Evolutionary conservation across 2,797 vertebrate species (phyloP).

Genomic region (Coccyzus lansbergi): DNA sequence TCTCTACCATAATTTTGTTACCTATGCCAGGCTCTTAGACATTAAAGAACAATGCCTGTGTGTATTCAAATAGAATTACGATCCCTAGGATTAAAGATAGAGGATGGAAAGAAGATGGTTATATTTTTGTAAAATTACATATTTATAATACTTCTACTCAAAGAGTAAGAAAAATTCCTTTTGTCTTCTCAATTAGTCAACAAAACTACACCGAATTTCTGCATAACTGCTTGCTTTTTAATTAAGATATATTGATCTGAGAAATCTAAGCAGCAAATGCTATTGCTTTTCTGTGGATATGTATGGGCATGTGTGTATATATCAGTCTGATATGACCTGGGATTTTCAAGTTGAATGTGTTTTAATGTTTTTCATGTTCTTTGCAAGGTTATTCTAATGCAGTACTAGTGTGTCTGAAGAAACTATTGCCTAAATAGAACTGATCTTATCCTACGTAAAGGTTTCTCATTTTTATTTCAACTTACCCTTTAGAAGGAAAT

Average conservation of each 20-base stretch:
- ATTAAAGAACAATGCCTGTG: neutral
- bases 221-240: neutral
- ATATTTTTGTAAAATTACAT: neutral
- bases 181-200: constrained; percentile 3
- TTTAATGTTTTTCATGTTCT: neutral
- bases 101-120: neutral
- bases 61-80: constrained; percentile 2
- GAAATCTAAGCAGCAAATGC: neutral
- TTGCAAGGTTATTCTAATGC: neutral
- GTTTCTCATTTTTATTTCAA: neutral
- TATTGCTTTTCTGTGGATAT: neutral
- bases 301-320: neutral
- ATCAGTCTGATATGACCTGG: neutral
- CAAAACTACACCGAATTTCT: neutral
- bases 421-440: neutral
- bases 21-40: neutral
- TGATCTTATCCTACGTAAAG: neutral
- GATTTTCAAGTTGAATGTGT: neutral
- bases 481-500: neutral
- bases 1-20: constrained; percentile 13
- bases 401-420: neutral
- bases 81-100: neutral
- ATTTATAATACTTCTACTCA: neutral
- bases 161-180: neutral
- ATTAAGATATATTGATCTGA: neutral